A percentile compares a stretch with the other conserved stretches of the same genome.
Evolutionary conservation across 2,113 vertebrate genomes (phyloP).

Genomic region (Prionailurus bengalensis): DNA sequence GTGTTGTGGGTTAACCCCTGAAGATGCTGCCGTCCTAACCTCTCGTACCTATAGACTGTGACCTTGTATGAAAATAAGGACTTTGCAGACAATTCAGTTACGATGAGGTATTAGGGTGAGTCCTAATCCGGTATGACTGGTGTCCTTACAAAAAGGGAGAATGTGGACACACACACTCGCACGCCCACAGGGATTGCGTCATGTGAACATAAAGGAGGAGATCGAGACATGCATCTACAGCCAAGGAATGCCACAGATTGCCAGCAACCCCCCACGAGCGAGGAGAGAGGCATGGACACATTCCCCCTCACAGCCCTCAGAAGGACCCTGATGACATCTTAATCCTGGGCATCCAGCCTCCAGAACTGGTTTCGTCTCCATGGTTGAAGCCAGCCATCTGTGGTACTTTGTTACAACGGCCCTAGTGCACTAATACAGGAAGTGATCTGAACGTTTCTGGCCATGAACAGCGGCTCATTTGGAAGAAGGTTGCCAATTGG

Average conservation of each 20-base stretch:
- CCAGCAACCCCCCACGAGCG: not conserved
- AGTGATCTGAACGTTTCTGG: not conserved
- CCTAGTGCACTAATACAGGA: not conserved
- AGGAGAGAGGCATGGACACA: not conserved
- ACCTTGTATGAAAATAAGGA: not conserved
- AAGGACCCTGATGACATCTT: not conserved
- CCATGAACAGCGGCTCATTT: not conserved
- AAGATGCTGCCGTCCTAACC: not conserved
- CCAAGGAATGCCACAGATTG: fast-evolving
- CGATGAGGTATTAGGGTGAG: not conserved
- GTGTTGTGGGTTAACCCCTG: not conserved
- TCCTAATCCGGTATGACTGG: not conserved
- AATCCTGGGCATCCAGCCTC: not conserved
- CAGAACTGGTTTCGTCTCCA: not conserved
- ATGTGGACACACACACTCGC: not conserved
- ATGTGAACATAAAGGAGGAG: not conserved
- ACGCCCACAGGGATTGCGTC: too few relatives aligned
- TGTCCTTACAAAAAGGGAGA: not conserved
- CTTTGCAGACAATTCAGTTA: not conserved
- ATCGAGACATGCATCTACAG: fast-evolving
- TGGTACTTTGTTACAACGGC: not conserved
- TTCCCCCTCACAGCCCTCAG: too few relatives aligned
- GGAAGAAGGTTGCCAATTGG: not conserved
- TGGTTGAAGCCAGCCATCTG: not conserved
- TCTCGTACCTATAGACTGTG: not conserved